Conservation (phyloP, 1,140 invertebrate genomes). For the Drosophila bocqueti region DNA sequence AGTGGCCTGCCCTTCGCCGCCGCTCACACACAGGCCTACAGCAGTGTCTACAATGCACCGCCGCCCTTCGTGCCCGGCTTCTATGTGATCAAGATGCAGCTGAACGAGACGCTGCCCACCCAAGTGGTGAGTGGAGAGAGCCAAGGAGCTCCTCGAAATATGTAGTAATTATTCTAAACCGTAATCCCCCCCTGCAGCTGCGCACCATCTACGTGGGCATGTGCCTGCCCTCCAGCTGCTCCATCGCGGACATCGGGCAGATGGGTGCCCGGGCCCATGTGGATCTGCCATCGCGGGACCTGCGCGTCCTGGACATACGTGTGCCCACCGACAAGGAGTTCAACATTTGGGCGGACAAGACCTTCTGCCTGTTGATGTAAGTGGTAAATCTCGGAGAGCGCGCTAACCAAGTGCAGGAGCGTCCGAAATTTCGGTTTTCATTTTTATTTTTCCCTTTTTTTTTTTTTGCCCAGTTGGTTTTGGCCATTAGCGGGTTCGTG, state of each 20-base stretch:
- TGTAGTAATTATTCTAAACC: neutral
- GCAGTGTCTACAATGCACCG: slow-evolving; percentile 73
- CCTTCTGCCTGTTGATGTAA: slow-evolving; percentile 91
- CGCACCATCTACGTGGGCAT: slow-evolving; percentile 89
- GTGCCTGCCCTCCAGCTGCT: slow-evolving; percentile 90
- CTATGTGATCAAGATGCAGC: slow-evolving; percentile 86
- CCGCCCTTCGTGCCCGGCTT: slow-evolving; percentile 88
- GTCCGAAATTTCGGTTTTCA: neutral
- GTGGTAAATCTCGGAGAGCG: slow-evolving; percentile 47
- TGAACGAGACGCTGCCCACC: slow-evolving; percentile 85
- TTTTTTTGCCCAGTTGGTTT: slow-evolving; percentile 34
- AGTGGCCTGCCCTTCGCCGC: slow-evolving; percentile 74
- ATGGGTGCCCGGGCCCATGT: slow-evolving; percentile 87
- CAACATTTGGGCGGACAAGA: slow-evolving; percentile 88
- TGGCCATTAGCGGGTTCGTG: slow-evolving; percentile 33
- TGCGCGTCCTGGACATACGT: slow-evolving; percentile 87
- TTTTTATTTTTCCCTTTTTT: neutral
- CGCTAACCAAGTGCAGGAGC: slow-evolving; percentile 22
- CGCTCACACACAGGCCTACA: slow-evolving; percentile 76
- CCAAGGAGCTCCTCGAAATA: too few relatives aligned
- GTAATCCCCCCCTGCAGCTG: slow-evolving; percentile 85
- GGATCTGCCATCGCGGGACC: slow-evolving; percentile 82
- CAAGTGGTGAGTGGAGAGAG: slow-evolving; percentile 82
- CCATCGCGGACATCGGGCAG: slow-evolving; percentile 87
- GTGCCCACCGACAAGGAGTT: slow-evolving; percentile 89